Evolutionary conservation across 2,797 vertebrate species (phyloP), one percentile per base, ranked within the genome.

Genomic region (Taeniopygia guttata): DNA sequence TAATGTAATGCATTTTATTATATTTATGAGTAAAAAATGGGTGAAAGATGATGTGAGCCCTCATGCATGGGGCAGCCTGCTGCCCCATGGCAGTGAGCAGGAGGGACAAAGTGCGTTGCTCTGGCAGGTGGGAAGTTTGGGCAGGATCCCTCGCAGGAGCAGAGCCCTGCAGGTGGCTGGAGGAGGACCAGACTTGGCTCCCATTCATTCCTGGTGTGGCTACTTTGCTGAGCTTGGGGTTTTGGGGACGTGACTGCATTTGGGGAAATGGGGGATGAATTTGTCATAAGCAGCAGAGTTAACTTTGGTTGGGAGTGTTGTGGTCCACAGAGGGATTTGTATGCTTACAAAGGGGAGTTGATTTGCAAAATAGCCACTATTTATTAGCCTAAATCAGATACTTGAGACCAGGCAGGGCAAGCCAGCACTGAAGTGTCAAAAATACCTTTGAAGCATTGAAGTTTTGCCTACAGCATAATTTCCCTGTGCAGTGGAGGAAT

Each of bases 31-130:
- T 40, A 46, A 13, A 20, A 77, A 12, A 34, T 30, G 42, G 59
- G 22, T 79, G 62, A n/a, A 55, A 67, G 1, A 1, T 19, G 64
- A 27, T 18, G 26, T 18, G 32, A 81, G 29, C 62, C 43, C 5
- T 62, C 21, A 82, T n/a, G n/a, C n/a, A n/a, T n/a, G n/a, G n/a
- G n/a, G n/a, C n/a, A n/a, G 3, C 25, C 29, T 68, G 49, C 74
- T 63, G 74, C 48, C 23, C 29, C 0, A 0, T n/a, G 60, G 67
- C 83, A 84, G n/a, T 5, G 42, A 63, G 56, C 49, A 67, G 26
- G 21, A n/a, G 51, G 54, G 68, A 60, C 36, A 14, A 59, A 1
- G 4, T 0, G 0, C 10, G 0, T 8, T 51, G 17, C 30, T 84
- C 54, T 67, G 82, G 51, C 32, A 11, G 43, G 42, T 0, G 5